A percentile compares a stretch with the other conserved stretches of the same genome.
Evolutionary conservation across 1,140 invertebrate genomes (phyloP).

Genomic region (Delia radicum): DNA sequence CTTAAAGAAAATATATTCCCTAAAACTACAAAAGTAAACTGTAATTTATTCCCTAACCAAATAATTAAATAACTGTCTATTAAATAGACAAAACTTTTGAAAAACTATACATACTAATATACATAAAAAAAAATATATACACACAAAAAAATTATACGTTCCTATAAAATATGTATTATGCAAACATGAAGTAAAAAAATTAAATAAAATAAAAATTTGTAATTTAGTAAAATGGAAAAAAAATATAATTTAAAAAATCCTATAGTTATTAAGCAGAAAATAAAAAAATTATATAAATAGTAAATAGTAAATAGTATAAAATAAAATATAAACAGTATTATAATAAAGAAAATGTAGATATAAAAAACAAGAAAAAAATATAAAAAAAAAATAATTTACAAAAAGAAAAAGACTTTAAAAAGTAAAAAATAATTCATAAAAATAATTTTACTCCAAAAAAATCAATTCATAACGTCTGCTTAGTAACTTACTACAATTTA

Average conservation of each 20-base stretch:
- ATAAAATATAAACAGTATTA: background rate
- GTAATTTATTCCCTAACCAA: background rate
- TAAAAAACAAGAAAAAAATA: background rate
- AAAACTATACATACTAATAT: constrained; percentile 16
- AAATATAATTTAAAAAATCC: constrained; percentile 12
- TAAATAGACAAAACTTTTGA: constrained; percentile 13
- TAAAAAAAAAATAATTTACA: constrained; percentile 16
- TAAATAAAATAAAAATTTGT: constrained; percentile 11
- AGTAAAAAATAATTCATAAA: background rate
- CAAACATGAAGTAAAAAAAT: background rate
- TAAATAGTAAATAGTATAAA: background rate
- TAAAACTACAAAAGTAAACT: background rate
- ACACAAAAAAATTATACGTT: constrained; percentile 24
- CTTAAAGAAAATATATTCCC: too few relatives aligned
- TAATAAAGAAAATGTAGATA: constrained; percentile 10
- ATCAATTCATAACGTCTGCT: too few relatives aligned
- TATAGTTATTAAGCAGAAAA: constrained; percentile 19
- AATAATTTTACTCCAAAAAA: background rate
- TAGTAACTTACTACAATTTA: too few relatives aligned
- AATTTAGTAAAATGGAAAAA: constrained; percentile 7
- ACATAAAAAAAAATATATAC: constrained; percentile 16
- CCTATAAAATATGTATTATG: constrained; percentile 16
- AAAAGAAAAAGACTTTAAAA: background rate
- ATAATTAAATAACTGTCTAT: background rate
- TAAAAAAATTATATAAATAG: constrained; percentile 16